A percentile compares a stretch with the other conserved stretches of the same genome.
phyloP scores from a whole-genome alignment of 2,797 vertebrate species.

The Muraenolepis orangiensis region DNA sequence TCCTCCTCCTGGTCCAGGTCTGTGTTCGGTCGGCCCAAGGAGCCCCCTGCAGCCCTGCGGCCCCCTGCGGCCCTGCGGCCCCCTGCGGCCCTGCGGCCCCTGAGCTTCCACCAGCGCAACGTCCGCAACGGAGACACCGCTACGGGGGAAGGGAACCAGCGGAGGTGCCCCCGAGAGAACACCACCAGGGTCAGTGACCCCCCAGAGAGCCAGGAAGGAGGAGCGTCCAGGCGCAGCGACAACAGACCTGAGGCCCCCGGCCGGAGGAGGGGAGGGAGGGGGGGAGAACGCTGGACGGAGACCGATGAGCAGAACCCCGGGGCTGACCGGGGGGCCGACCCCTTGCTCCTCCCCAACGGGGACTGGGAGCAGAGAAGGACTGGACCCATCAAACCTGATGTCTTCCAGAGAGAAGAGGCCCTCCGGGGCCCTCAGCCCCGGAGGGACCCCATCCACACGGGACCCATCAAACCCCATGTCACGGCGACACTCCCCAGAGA shows the following conservation, averaged over 20 bases:
- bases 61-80: slow-evolving; percentile 30
- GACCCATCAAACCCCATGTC: slow-evolving; percentile 83
- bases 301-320: too few species aligned
- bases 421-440: slow-evolving; percentile 42
- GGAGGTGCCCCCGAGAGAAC: slow-evolving; percentile 63
- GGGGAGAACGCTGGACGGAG: slow-evolving; percentile 71
- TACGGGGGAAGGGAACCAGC: slow-evolving; percentile 22
- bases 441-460: slow-evolving; percentile 79
- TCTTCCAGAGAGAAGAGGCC: slow-evolving; percentile 67
- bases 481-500: slow-evolving; percentile 62
- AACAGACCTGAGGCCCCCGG: slow-evolving; percentile 74
- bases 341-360: slow-evolving; percentile 85
- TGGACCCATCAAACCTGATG: slow-evolving; percentile 85
- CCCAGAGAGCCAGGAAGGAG: slow-evolving; percentile 69
- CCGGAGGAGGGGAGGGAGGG: slow-evolving; percentile 82
- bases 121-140: slow-evolving; percentile 57
- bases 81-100: neutral
- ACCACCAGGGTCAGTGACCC: slow-evolving; percentile 33
- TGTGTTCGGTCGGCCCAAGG: slow-evolving; percentile 79
- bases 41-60: too few species aligned
- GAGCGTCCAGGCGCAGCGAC: slow-evolving; percentile 57
- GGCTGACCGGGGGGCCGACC: slow-evolving; percentile 43
- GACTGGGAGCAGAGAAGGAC: slow-evolving; percentile 83
- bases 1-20: slow-evolving; percentile 56
- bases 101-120: slow-evolving; percentile 63